Percentiles rank a stretch among this genome's conserved stretches.
phyloP scores from a whole-genome alignment of 2,797 vertebrate genomes.

The Sphaeramia orbicularis region DNA sequence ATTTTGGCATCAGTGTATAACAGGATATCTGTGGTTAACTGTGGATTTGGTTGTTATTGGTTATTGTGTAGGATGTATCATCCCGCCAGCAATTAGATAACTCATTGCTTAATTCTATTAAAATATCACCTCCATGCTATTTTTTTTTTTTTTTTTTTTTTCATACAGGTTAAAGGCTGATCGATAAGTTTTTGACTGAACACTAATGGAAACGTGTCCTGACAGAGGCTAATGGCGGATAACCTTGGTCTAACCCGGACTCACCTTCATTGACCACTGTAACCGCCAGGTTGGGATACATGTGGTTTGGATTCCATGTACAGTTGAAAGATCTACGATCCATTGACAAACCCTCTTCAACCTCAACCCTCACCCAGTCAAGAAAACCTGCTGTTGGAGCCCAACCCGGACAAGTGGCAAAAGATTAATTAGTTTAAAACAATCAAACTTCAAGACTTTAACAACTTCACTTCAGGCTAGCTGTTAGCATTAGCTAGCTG shows the following conservation, averaged over 20 bases:
- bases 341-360: not conserved
- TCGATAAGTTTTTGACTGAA: accelerated
- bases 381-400: not conserved
- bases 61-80: too few species aligned
- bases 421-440: not conserved
- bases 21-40: too few species aligned
- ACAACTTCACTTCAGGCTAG: not conserved
- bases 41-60: too few species aligned
- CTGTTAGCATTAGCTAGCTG: not conserved
- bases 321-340: constrained; percentile 10
- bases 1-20: too few species aligned
- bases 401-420: not conserved
- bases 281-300: constrained; percentile 71
- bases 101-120: too few species aligned
- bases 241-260: not conserved
- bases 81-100: too few species aligned
- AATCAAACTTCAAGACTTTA: too few species aligned
- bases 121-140: too few species aligned
- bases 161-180: too few species aligned
- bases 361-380: not conserved
- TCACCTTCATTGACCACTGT: constrained; percentile 71
- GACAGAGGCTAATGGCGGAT: not conserved
- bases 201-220: accelerated
- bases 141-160: too few species aligned
- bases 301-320: not conserved